Conservation (phyloP, 1,140 invertebrate species). For the Asbolus verrucosus region DNA sequence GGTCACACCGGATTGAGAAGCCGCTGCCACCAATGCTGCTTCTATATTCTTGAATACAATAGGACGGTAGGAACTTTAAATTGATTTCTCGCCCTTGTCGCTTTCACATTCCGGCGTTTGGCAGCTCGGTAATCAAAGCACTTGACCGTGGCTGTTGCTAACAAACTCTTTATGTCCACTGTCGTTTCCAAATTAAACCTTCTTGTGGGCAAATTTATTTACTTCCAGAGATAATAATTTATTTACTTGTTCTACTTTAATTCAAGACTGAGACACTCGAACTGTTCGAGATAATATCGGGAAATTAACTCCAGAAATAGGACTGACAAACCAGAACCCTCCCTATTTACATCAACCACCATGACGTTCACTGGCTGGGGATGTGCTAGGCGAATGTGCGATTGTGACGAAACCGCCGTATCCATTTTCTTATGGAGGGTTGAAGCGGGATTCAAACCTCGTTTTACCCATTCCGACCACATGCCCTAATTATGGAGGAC, state of each 20-base stretch:
- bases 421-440: no score
- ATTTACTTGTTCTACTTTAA: conserved; percentile 28
- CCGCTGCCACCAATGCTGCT: conserved; percentile 24
- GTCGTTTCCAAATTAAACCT: conserved; percentile 39
- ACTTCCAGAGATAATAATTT: conserved; percentile 29
- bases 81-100: conserved; percentile 57
- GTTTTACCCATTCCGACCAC: no score
- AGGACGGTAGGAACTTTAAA: conserved; percentile 55
- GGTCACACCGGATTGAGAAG: conserved; percentile 28
- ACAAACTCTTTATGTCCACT: conserved; percentile 41
- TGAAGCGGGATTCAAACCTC: no score
- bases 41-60: conserved; percentile 51
- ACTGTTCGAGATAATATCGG: conserved; percentile 1
- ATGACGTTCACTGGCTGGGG: not conserved
- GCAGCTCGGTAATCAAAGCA: conserved; percentile 58
- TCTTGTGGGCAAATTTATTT: conserved; percentile 32
- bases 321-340: not conserved
- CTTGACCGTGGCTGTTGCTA: conserved; percentile 55
- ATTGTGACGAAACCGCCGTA: no score
- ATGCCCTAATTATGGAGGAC: no score
- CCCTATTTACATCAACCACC: not conserved
- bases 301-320: not conserved
- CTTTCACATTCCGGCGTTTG: conserved; percentile 54
- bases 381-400: no score
- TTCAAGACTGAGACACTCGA: not conserved